A percentile compares a stretch with the other conserved stretches of the same genome.
Conservation (phyloP, 2,888 invertebrate species). For the Strigamia maritima region DNA sequence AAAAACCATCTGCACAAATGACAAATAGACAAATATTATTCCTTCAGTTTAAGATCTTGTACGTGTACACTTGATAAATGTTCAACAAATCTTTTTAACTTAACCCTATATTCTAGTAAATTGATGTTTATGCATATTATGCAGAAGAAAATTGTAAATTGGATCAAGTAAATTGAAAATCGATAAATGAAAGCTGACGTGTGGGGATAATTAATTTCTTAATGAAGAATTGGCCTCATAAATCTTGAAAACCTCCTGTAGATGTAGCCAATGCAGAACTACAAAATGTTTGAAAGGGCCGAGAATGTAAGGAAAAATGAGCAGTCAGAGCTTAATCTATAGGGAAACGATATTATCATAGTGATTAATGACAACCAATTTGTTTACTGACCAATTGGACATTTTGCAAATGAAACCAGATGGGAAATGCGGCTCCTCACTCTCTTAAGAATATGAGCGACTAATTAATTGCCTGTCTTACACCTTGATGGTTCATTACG, state of each 20-base stretch:
- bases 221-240: slow-evolving; percentile 14
- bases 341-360: background rate
- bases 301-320: background rate
- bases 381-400: slow-evolving; percentile 17
- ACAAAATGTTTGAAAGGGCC: background rate
- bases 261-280: background rate
- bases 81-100: background rate
- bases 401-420: slow-evolving; percentile 19
- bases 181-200: background rate
- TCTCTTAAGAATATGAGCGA: background rate
- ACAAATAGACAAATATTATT: too few relatives aligned
- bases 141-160: background rate
- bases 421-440: background rate
- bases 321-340: background rate
- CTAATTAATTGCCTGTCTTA: slow-evolving; percentile 21
- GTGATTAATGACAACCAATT: slow-evolving; percentile 8
- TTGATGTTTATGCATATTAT: background rate
- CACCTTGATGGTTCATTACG: slow-evolving; percentile 27
- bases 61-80: too few relatives aligned
- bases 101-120: background rate
- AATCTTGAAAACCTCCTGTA: slow-evolving; percentile 13
- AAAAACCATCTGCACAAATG: too few relatives aligned
- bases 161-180: slow-evolving; percentile 13
- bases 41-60: too few relatives aligned
- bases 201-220: slow-evolving; percentile 16